Conservation (phyloP, 53 echinoderm and acorn worm genomes). For the Luidia sarsii region DNA sequence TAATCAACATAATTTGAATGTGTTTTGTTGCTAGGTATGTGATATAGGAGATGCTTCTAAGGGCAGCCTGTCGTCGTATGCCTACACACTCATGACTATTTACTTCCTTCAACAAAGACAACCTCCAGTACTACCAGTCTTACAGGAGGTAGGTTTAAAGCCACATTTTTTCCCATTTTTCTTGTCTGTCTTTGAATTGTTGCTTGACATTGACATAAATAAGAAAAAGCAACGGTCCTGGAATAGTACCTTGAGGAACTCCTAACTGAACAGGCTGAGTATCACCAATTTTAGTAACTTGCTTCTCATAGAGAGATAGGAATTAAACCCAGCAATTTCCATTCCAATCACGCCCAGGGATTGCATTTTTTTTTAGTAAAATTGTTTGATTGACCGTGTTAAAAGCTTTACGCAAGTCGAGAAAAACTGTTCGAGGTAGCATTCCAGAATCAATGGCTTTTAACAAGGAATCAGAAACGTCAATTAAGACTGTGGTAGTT, state of each 20-base stretch:
- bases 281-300: background rate
- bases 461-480: background rate
- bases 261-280: too few relatives aligned
- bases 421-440: background rate
- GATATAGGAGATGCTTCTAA: constrained; percentile 94
- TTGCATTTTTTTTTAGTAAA: background rate
- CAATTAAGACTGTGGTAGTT: background rate
- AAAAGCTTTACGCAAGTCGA: background rate
- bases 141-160: constrained; percentile 81
- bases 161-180: background rate
- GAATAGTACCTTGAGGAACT: too few relatives aligned
- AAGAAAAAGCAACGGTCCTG: too few relatives aligned
- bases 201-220: too few relatives aligned
- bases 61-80: constrained; percentile 91
- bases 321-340: background rate
- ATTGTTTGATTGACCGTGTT: background rate
- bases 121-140: constrained; percentile 85
- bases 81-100: constrained; percentile 84
- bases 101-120: constrained; percentile 86
- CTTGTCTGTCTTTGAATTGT: too few relatives aligned
- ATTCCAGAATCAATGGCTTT: background rate
- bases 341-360: background rate
- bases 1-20: too few relatives aligned
- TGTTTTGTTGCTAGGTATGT: constrained; percentile 65
- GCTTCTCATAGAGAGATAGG: background rate